Evolutionary conservation across 92 coral and sea anemone genomes (phyloP).

Genomic region (Micromussa lordhowensis): DNA sequence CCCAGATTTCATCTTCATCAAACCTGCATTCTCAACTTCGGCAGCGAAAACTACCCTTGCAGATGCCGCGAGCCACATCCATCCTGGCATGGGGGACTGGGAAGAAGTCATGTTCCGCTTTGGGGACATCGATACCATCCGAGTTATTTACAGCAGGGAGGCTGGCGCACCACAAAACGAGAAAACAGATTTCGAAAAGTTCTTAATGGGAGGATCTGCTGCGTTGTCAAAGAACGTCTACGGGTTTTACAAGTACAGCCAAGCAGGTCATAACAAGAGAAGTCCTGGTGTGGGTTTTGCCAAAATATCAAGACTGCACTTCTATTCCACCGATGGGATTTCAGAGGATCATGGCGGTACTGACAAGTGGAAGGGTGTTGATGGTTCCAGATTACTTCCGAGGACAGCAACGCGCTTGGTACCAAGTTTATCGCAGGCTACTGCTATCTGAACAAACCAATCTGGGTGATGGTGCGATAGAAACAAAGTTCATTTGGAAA

Average conservation of each 20-base stretch:
- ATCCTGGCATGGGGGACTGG: constrained; percentile 62
- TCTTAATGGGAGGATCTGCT: constrained; percentile 63
- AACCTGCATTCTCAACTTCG: constrained; percentile 45
- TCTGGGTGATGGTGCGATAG: constrained; percentile 58
- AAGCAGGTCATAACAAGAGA: constrained; percentile 63
- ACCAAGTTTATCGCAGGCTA: constrained; percentile 83
- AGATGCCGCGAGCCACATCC: constrained; percentile 69
- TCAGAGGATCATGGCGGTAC: constrained; percentile 37
- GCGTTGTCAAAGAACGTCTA: constrained; percentile 4
- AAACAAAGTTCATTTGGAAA: not conserved
- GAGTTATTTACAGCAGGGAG: constrained; percentile 73
- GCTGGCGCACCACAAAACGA: constrained; percentile 62
- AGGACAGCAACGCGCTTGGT: constrained; percentile 58
- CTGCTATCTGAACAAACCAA: constrained; percentile 66
- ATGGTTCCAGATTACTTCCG: not conserved
- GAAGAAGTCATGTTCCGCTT: constrained; percentile 82
- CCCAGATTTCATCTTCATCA: constrained; percentile 28
- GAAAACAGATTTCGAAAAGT: constrained; percentile 54
- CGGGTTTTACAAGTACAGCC: constrained; percentile 77
- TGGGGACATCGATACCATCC: constrained; percentile 60
- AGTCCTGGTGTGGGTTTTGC: constrained; percentile 60
- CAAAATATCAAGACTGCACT: constrained; percentile 45
- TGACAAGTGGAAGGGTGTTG: constrained; percentile 51
- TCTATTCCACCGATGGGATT: constrained; percentile 31
- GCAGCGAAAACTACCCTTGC: constrained; percentile 57